phyloP scores from a whole-genome alignment of 2,113 vertebrate genomes.

The Aleadryas rufinucha region DNA sequence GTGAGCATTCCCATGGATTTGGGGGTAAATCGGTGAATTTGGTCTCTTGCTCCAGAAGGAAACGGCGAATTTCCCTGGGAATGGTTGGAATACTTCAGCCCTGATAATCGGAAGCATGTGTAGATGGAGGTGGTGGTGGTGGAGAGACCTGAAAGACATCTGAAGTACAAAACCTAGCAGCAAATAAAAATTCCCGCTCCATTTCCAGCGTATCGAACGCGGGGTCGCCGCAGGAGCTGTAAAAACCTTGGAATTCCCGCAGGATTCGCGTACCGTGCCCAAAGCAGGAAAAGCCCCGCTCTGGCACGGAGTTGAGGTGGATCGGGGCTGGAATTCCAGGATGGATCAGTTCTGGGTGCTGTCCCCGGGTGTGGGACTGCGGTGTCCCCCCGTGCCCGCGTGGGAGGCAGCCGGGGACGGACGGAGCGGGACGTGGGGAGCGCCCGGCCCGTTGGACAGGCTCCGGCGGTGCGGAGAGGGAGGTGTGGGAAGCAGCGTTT shows the following conservation, averaged over 20 bases:
- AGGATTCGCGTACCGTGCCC: accelerated
- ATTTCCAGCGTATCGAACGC: accelerated
- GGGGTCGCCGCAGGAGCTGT: neutral
- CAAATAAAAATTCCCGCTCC: accelerated
- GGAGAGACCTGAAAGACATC: neutral
- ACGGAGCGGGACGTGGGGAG: accelerated
- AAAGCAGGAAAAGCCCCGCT: neutral
- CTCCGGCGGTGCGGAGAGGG: neutral
- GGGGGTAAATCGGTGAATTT: neutral
- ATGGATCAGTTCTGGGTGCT: accelerated
- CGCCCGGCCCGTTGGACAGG: accelerated
- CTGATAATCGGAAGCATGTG: neutral
- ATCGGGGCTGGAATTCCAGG: neutral
- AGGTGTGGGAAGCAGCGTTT: accelerated
- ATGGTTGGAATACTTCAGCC: neutral
- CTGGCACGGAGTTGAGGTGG: accelerated
- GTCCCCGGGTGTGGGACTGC: too few relatives aligned
- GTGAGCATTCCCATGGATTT: accelerated
- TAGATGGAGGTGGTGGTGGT: neutral
- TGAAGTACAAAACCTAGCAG: neutral
- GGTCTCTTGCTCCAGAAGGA: neutral
- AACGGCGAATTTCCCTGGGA: neutral
- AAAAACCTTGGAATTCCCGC: neutral
- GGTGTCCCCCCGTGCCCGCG: neutral
- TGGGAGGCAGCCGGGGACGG: neutral